Evolutionary conservation across 2,888 invertebrate genomes (phyloP).

Genomic region (Eulithis prunata): DNA sequence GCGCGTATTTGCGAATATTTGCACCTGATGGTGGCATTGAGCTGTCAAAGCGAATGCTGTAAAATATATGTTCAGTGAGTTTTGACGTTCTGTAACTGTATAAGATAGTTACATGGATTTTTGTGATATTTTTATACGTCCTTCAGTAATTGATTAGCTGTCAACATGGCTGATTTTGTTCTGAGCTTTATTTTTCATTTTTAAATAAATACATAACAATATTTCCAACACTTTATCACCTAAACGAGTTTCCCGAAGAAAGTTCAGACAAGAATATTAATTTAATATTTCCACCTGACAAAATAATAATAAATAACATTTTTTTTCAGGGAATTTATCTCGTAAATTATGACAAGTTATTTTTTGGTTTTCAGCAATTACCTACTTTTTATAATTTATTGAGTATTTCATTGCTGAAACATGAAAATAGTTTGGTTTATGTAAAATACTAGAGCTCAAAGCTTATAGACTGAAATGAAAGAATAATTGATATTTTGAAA

Average conservation of each 20-base stretch:
- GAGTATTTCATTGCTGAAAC: neutral
- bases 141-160: too few relatives aligned
- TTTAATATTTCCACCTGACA: conserved; percentile 15
- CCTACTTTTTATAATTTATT: conserved; percentile 9
- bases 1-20: conserved; percentile 33
- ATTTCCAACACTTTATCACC: too few relatives aligned
- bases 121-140: neutral
- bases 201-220: too few relatives aligned
- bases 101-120: neutral
- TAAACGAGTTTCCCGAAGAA: conserved; percentile 10
- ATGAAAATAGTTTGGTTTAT: conserved; percentile 4
- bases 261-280: conserved; percentile 13
- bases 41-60: conserved; percentile 30
- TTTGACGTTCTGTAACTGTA: too few relatives aligned
- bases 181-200: too few relatives aligned
- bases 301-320: conserved; percentile 21
- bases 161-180: too few relatives aligned
- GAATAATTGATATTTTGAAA: neutral
- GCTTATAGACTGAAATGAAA: neutral
- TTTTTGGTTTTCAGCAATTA: conserved; percentile 16
- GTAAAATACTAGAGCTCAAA: neutral
- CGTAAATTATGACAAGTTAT: conserved; percentile 6
- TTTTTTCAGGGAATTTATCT: conserved; percentile 10
- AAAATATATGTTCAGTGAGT: neutral
- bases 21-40: conserved; percentile 48